Evolutionary conservation across 2,888 invertebrate species (phyloP), one percentile per base, ranked within the genome.

Genomic region (Caenorhabditis sp.): DNA sequence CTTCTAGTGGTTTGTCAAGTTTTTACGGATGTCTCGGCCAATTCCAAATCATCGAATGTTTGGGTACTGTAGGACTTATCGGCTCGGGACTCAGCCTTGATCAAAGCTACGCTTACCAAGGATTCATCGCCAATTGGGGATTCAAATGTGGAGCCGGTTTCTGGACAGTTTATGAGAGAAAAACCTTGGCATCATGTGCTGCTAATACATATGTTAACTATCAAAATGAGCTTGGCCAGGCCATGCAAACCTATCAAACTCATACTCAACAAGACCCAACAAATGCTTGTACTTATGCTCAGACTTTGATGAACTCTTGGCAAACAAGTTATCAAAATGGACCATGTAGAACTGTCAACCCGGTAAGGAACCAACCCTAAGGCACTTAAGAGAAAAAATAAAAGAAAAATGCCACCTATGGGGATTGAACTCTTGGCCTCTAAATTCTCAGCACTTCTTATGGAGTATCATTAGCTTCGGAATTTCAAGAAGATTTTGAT

Each of bases 111-210:
- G 61, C 65, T 7, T 77, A 77, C 27, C 66, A 75, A 59, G 77
- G 77, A 52, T 75, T 73, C 66, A 21, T 77, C 4, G 77, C 79
- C 20, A 75, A 69, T 49, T 79, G 79, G 79, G 66, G 75, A 25
- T 79, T 79, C 73, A 79, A 77, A 61, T 79, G 79, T 31, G 79
- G 79, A 60, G 79, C 59, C 21, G 79, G 79, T 27, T 79, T 79
- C 61, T 79, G 72, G 70, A 68, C 76, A 23, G 63, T 72, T 49
- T 77, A 77, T 60, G 77, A 77, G 23, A 65, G 73, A n/a, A 63
- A 70, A 25, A 59, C 23, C 1, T 23, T 80, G 50, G 66, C 80
- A 2, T 65, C 70, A 4, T 80, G 80, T 31, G 67, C 70, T n/a
- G 76, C 73, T 52, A 76, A 66, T 58, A 77, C 77, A 14, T 77